Evolutionary conservation across 2,797 vertebrate genomes (phyloP).

Genomic region (Amphiprion clarkii): DNA sequence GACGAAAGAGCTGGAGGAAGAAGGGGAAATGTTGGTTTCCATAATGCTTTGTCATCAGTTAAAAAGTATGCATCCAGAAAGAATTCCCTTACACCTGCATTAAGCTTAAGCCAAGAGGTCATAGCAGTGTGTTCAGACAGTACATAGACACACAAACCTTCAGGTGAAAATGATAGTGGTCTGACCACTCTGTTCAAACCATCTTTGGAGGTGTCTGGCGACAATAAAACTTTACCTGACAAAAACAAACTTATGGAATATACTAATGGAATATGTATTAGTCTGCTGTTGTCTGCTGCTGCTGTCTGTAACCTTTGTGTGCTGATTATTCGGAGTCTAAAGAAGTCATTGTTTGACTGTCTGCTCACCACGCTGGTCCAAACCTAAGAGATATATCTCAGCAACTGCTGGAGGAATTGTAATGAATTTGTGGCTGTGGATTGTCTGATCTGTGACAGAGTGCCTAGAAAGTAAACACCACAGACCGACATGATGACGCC

Average conservation of each 20-base stretch:
- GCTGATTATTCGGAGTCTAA: background rate
- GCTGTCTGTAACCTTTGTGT: background rate
- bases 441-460: constrained; percentile 3
- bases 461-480: constrained; percentile 23
- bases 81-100: background rate
- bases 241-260: background rate
- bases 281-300: constrained; percentile 18
- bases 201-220: background rate
- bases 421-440: background rate
- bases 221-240: background rate
- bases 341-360: background rate
- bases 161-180: background rate
- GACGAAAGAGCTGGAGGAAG: constrained; percentile 1
- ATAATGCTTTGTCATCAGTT: constrained; percentile 32
- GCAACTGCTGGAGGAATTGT: background rate
- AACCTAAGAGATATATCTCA: background rate
- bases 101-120: background rate
- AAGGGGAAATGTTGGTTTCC: constrained; percentile 4
- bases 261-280: constrained; percentile 14
- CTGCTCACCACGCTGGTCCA: background rate
- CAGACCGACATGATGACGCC: constrained; percentile 36
- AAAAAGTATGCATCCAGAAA: background rate
- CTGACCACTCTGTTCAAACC: background rate
- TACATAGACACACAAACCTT: background rate
- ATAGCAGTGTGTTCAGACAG: constrained; percentile 1